A percentile compares a stretch with the other conserved stretches of the same genome.
These are phyloP conservation scores for Remorina albescens DNA, from an alignment of 2,797 vertebrate species.

Conservation along the genomic window DNA sequence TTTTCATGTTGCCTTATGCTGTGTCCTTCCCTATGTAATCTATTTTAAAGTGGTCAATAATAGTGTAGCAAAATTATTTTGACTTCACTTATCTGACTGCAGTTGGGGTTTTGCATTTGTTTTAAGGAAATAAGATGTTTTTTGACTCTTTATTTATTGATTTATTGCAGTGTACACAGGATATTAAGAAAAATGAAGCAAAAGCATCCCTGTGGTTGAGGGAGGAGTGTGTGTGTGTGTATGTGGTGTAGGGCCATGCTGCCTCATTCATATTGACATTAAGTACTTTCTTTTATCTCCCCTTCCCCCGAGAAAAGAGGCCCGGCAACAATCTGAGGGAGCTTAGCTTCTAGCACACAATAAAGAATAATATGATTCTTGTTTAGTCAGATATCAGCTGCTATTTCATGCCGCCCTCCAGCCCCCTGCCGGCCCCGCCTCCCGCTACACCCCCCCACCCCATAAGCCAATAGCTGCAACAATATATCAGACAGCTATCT, in stretches of 20 bases:
- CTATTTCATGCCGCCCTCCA: conserved; percentile 84
- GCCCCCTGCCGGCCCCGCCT: conserved; percentile 22
- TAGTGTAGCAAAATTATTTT: neutral
- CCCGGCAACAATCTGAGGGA: conserved; percentile 82
- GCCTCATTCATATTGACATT: conserved; percentile 90
- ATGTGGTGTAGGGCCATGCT: conserved; percentile 16
- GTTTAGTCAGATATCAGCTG: conserved; percentile 94
- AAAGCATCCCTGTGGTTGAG: conserved; percentile 67
- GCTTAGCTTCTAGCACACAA: conserved; percentile 84
- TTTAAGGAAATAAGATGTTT: conserved; percentile 15
- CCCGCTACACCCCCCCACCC: conserved; percentile 32
- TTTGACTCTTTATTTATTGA: no score
- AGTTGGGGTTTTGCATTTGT: neutral
- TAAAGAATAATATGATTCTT: conserved; percentile 93
- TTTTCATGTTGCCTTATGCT: neutral
- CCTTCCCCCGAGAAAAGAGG: conserved; percentile 84
- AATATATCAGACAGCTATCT: conserved; percentile 90
- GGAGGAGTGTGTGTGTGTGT: conserved; percentile 19
- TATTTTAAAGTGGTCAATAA: neutral
- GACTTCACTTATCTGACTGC: neutral
- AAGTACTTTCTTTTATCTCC: conserved; percentile 92
- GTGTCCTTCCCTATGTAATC: neutral
- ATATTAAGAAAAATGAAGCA: conserved; percentile 73
- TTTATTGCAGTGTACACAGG: no score
- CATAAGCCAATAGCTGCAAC: conserved; percentile 87